Conservation (phyloP, 2,888 invertebrate species). For the Branchipolynoe longqiensis region DNA sequence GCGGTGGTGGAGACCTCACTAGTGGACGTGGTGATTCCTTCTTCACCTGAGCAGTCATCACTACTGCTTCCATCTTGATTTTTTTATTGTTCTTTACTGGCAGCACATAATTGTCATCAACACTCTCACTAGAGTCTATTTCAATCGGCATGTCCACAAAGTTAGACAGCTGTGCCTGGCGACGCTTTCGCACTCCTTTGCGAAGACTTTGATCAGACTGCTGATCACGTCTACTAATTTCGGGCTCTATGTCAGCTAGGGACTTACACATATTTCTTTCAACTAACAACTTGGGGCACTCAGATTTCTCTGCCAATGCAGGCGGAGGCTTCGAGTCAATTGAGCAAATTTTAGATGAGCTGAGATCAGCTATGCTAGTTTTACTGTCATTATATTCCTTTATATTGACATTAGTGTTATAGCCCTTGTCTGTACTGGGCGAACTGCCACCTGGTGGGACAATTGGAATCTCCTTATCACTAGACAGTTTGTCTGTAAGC, state of each 20-base stretch:
- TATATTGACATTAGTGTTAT: conserved; percentile 16
- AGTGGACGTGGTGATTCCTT: background rate
- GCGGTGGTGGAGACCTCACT: conserved; percentile 25
- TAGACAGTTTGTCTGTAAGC: background rate
- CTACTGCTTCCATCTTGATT: conserved; percentile 32
- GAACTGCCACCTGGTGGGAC: background rate
- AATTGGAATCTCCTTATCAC: background rate
- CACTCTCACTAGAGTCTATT: background rate
- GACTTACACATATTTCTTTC: conserved; percentile 39
- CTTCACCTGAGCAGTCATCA: conserved; percentile 33
- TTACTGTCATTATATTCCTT: conserved; percentile 9
- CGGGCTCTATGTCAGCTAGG: conserved; percentile 17
- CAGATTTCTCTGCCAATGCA: background rate
- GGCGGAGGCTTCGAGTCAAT: conserved; percentile 47
- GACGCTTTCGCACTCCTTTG: background rate
- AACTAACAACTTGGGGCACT: conserved; percentile 36
- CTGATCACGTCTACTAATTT: conserved; percentile 30
- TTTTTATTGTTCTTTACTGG: conserved; percentile 40
- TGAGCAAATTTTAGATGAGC: conserved; percentile 52
- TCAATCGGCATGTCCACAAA: conserved; percentile 51
- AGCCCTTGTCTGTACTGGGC: background rate
- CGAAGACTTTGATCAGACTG: background rate
- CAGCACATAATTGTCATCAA: conserved; percentile 38
- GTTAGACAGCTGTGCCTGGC: conserved; percentile 15
- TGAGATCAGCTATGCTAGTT: conserved; percentile 34